A percentile compares a stretch with the other conserved stretches of the same genome.
phyloP scores from a whole-genome alignment of 2,113 vertebrate genomes.

The Corythoichthys intestinalis region DNA sequence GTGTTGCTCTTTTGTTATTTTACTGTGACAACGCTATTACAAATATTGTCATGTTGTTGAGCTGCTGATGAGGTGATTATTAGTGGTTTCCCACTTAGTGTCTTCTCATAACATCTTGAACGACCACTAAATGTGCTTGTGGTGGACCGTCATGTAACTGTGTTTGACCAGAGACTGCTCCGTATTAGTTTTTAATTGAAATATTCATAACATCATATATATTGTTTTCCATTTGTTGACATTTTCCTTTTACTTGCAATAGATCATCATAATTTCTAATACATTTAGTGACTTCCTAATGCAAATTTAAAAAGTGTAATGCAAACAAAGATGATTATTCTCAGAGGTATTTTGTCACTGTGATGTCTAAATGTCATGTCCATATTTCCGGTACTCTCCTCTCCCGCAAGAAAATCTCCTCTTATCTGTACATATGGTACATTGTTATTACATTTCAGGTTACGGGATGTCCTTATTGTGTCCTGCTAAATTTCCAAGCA shows the following conservation, averaged over 20 bases:
- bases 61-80: too few species aligned
- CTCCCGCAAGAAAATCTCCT: slow-evolving; percentile 43
- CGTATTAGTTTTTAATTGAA: slow-evolving; percentile 8
- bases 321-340: slow-evolving; percentile 55
- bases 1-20: not conserved
- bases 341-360: slow-evolving; percentile 54
- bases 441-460: slow-evolving; percentile 55
- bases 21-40: not conserved
- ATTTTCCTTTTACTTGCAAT: slow-evolving; percentile 37
- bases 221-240: slow-evolving; percentile 25
- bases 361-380: slow-evolving; percentile 53
- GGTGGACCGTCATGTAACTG: not conserved
- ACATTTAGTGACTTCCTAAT: slow-evolving; percentile 46
- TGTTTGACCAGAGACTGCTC: not conserved
- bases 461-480: slow-evolving; percentile 38
- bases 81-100: too few species aligned
- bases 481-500: slow-evolving; percentile 34
- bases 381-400: slow-evolving; percentile 24
- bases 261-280: slow-evolving; percentile 39
- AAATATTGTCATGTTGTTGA: not conserved
- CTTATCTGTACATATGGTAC: slow-evolving; percentile 45
- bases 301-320: slow-evolving; percentile 48
- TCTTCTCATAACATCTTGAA: too few species aligned
- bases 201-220: not conserved
- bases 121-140: not conserved